Evolutionary conservation across 2,888 invertebrate genomes (phyloP), one percentile per base, ranked within the genome.

Genomic region (Lycaena phlaeas): DNA sequence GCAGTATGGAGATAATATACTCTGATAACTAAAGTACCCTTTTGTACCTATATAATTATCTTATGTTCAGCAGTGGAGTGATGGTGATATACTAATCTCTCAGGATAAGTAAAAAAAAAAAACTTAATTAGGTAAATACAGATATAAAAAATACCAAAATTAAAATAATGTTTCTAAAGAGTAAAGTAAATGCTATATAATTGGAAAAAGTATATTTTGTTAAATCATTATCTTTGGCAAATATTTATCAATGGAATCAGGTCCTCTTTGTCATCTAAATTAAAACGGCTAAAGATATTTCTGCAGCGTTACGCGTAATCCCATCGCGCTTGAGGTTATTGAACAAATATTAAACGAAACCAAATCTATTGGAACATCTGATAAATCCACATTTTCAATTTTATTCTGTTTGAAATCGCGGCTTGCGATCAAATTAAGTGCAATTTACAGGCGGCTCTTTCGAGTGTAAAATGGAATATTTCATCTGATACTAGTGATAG

Each of bases 311-410:
- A 18, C 18, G 5, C 18, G 5, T 4, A 1, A 18, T 18, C 18
- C 18, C n/a, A n/a, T n/a, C 22, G 14, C 11, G 15, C 11, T 34
- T 27, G 14, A 29, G 22, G 34, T n/a, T n/a, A n/a, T n/a, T n/a
- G n/a, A n/a, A n/a, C n/a, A n/a, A n/a, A n/a, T n/a, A 15, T 48
- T 36, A 38, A 45, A 36, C 14, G 36, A 44, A 43, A 45, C 47
- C 40, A 34, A 45, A 41, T 44, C 44, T 34, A 41, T 42, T 30
- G 38, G 42, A 48, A 46, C 42, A 46, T 41, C 44, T 42, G 50
- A 52, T 55, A 51, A 55, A 50, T 48, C 49, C 44, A 52, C 56
- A 50, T 52, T 57, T 55, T 55, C 55, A 55, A 58, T 54, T 57
- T 50, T 42, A 45, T 49, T 51, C 48, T 38, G 51, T 57, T 50